phyloP scores from a whole-genome alignment of 2,797 vertebrate species.

The Tarsius wallacei region DNA sequence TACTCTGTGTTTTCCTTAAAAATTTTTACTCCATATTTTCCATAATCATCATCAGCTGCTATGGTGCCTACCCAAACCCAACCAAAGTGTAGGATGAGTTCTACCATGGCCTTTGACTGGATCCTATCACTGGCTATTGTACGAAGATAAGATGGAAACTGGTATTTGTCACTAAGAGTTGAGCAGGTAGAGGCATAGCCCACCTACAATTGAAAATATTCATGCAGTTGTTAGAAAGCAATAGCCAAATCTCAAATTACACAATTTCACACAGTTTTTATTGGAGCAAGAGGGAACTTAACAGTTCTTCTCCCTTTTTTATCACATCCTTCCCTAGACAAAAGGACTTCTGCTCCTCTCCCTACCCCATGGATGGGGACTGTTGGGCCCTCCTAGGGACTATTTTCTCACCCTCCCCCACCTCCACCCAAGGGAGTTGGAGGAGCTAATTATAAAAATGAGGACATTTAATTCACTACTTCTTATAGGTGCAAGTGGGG shows the following conservation, averaged over 20 bases:
- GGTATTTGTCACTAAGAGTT: constrained; percentile 94
- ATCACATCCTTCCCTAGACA: background rate
- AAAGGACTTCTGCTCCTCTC: background rate
- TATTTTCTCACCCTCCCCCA: background rate
- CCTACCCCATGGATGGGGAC: background rate
- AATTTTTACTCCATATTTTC: constrained; percentile 94
- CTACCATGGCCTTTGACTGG: constrained; percentile 93
- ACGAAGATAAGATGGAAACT: constrained; percentile 94
- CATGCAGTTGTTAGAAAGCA: background rate
- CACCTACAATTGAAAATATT: constrained; percentile 89
- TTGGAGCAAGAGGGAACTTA: background rate
- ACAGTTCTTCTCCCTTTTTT: background rate
- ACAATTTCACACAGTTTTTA: background rate
- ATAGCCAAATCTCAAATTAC: background rate
- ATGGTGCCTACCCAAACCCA: constrained; percentile 96
- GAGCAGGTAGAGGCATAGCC: constrained; percentile 94
- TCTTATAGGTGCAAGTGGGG: background rate
- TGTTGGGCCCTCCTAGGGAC: background rate
- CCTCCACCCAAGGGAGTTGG: background rate
- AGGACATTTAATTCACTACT: background rate
- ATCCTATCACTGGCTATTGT: constrained; percentile 92
- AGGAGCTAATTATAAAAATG: background rate
- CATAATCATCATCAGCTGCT: constrained; percentile 94
- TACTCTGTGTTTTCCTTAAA: constrained; percentile 94
- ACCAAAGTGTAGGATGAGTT: constrained; percentile 93